A percentile compares a stretch with the other conserved stretches of the same genome.
Conservation (phyloP, 2,888 invertebrate genomes). For the Cantharis lateralis region DNA sequence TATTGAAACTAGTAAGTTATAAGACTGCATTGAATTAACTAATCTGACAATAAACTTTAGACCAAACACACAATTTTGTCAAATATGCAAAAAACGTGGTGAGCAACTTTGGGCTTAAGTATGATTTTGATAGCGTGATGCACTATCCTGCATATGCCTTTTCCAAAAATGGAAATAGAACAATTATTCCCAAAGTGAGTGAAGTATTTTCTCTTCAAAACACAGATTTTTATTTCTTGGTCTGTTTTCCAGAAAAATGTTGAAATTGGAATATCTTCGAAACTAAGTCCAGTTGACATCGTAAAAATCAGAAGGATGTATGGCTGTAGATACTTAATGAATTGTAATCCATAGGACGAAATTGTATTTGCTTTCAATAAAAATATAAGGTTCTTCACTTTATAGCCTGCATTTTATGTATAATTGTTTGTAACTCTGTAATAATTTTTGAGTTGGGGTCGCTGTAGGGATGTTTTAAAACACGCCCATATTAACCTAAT, state of each 20-base stretch:
- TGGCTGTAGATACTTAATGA: conserved; percentile 22
- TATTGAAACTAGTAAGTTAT: conserved; percentile 54
- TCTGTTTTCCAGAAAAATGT: conserved; percentile 48
- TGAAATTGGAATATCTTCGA: conserved; percentile 62
- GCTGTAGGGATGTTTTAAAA: too few species aligned
- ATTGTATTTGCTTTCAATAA: too few species aligned
- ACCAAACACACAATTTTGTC: neutral
- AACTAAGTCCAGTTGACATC: conserved; percentile 63
- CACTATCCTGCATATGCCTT: conserved; percentile 73
- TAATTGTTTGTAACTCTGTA: too few species aligned
- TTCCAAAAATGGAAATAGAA: conserved; percentile 67
- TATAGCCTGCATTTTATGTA: too few species aligned
- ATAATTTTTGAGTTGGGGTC: too few species aligned
- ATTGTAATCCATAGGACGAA: too few species aligned
- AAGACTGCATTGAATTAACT: too few species aligned
- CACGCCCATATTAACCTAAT: too few species aligned
- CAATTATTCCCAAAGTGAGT: conserved; percentile 58
- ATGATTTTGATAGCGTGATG: conserved; percentile 76
- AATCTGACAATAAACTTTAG: too few species aligned
- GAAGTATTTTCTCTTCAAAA: neutral
- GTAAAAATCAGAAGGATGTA: conserved; percentile 66
- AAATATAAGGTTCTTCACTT: too few species aligned
- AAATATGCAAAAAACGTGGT: conserved; percentile 54
- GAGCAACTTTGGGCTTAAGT: conserved; percentile 68
- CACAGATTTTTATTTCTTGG: neutral